Evolutionary conservation across 1,140 invertebrate species (phyloP), one percentile per base, ranked within the genome.

Genomic region (Macrocentrus cingulum): DNA sequence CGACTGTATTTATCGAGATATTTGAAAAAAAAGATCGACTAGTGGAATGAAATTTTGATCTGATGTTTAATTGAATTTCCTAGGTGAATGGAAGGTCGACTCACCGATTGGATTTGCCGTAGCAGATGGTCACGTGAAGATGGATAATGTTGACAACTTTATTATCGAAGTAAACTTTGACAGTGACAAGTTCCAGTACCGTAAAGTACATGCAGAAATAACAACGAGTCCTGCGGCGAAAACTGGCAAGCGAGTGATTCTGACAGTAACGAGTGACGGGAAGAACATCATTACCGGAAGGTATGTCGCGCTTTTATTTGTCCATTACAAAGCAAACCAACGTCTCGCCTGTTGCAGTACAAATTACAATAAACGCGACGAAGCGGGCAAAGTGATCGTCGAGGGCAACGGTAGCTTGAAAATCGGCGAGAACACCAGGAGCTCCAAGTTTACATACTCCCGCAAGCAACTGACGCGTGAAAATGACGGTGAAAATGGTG

Each of bases 371-470:
- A 83, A 83, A 37, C 86, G 87, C 50, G 84, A 88, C 25, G 88
- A 91, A 68, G 85, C 83, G 25, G 83, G 82, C 7, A 89, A 89
- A 69, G 80, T 82, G 16, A 87, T 87, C 22, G 80, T 90, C 1
- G 88, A 91, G 69, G 89, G 89, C 3, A 86, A 83, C 23, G 87
- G 87, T 15, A 82, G 78, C 18, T 71, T 88, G 13, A 86, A 86
- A 59, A 78, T 88, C 8, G 82, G 84, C 23, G 86, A 89, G 9
- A 81, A 87, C 56, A 80, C 83, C 16, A 85, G 86, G 59, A 83
- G 83, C 11, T 85, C 84, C 0, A 88, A 84, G 64, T 91, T 91
- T 75, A 89, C 89, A 60, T 85, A 87, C 61, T 87, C 86, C 23
- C 78, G 82, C 13, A 85, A 89, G 57, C 68, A 82, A 20, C 80